Evolutionary conservation across 2,113 vertebrate genomes (phyloP), one percentile per base, ranked within the genome.

Genomic region (Phalacrocorax brasilianus): DNA sequence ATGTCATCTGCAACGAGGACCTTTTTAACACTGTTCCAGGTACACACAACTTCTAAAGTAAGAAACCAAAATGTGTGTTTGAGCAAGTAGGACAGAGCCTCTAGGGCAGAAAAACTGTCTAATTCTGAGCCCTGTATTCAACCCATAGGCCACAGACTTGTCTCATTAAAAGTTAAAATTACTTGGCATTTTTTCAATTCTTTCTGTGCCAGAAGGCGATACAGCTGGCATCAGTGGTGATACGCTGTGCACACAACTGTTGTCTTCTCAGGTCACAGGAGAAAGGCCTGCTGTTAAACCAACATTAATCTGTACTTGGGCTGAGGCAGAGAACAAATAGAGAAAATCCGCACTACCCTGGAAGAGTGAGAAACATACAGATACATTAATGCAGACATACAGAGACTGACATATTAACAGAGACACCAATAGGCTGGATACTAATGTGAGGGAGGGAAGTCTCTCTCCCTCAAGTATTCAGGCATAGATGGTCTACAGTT

Each of bases 91-190:
- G 23, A 55, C 61, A 55, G 62, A 91, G 3, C 11, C 58, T 22
- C 4, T 3, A 52, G 32, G 32, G 49, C 22, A 79, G 62, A 68
- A 70, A 68, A 42, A 2, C 8, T 30, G 27, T 67, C 26, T 33
- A 13, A 21, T 26, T 73, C 27, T 55, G 30, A 87, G 56, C 9
- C 28, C 47, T 4, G 0, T 16, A 17, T 62, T 59, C 42, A 77
- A 78, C 28, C 3, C 28, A 47, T 10, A 62, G 68, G 75, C 47
- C 61, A 52, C n/a, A 78, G 30, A 75, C 70, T 88, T 89, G n/a
- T 56, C 26, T 61, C 55, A 85, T 74, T 87, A 81, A 74, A 93
- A 88, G 33, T 92, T 95, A 66, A 93, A 95, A 89, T 65, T 85
- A 66, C 44, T 85, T 92, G 89, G 84, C n/a, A 2, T 55, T 62